A percentile compares a stretch with the other conserved stretches of the same genome.
Evolutionary conservation across 2,888 invertebrate species (phyloP).

Genomic region (Caradrina kadenii): DNA sequence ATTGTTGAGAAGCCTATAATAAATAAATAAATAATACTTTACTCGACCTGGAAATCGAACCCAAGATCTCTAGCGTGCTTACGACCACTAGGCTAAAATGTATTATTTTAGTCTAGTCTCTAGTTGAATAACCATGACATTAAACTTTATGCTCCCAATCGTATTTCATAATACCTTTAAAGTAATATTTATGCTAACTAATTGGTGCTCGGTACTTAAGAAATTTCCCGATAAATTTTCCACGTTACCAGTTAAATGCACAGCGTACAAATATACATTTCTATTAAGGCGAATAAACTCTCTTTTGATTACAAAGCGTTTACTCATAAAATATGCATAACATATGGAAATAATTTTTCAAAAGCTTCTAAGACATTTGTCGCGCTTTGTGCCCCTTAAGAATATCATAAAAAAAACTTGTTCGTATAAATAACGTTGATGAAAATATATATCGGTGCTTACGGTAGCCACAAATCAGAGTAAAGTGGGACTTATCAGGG

Average conservation of each 20-base stretch:
- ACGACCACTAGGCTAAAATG: too few species aligned
- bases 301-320: slow-evolving; percentile 14
- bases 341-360: slow-evolving; percentile 79
- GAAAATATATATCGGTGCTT: slow-evolving; percentile 79
- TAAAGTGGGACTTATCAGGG: slow-evolving; percentile 74
- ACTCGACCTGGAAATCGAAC: too few species aligned
- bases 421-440: slow-evolving; percentile 81
- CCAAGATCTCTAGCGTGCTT: too few species aligned
- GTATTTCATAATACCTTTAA: not conserved
- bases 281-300: slow-evolving; percentile 14
- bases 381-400: slow-evolving; percentile 77
- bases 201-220: not conserved
- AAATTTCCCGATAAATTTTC: not conserved
- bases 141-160: not conserved
- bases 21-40: too few species aligned
- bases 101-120: not conserved
- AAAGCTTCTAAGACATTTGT: slow-evolving; percentile 76
- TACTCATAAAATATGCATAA: slow-evolving; percentile 69
- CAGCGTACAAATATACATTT: not conserved
- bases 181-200: not conserved
- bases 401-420: slow-evolving; percentile 81
- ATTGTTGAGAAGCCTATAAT: too few species aligned
- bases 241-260: not conserved
- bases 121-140: too few species aligned
- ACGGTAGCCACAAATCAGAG: slow-evolving; percentile 79